Percentiles rank a stretch among this genome's conserved stretches.
phyloP scores from a whole-genome alignment of 1,140 invertebrate genomes.

The Trachelipus rathkii region DNA sequence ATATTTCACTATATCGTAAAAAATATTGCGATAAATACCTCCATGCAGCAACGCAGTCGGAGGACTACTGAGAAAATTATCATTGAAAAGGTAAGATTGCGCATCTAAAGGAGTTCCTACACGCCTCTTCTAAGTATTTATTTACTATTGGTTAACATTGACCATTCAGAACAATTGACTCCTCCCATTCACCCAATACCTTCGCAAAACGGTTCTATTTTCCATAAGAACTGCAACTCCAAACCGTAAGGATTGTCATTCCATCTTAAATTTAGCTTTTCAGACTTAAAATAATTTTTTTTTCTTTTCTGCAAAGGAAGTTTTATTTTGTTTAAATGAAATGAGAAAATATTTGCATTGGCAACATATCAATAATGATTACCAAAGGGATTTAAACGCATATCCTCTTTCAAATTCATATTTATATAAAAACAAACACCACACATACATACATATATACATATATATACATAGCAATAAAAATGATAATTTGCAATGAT shows the following conservation, averaged over 20 bases:
- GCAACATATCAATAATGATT: conserved; percentile 8
- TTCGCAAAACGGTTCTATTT: conserved; percentile 2
- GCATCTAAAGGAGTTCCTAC: background rate
- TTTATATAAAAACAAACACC: too few species aligned
- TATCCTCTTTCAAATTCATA: too few species aligned
- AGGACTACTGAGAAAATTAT: conserved; percentile 11
- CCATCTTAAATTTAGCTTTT: conserved; percentile 10
- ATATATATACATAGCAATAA: too few species aligned
- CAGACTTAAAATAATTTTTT: conserved; percentile 3
- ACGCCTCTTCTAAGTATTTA: background rate
- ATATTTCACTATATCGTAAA: background rate
- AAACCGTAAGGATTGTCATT: conserved; percentile 8
- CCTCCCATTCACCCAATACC: background rate
- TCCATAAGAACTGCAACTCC: conserved; percentile 11
- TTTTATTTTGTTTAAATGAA: conserved; percentile 12
- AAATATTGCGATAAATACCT: background rate
- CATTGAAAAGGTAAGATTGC: background rate
- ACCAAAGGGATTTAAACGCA: background rate
- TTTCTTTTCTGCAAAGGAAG: background rate
- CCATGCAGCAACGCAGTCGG: background rate
- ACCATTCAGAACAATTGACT: background rate
- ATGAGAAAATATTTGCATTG: conserved; percentile 5
- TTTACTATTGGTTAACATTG: background rate
- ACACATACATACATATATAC: too few species aligned
- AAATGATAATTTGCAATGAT: too few species aligned